Conservation (phyloP, 2,113 vertebrate species). For the Thymallus thymallus region DNA sequence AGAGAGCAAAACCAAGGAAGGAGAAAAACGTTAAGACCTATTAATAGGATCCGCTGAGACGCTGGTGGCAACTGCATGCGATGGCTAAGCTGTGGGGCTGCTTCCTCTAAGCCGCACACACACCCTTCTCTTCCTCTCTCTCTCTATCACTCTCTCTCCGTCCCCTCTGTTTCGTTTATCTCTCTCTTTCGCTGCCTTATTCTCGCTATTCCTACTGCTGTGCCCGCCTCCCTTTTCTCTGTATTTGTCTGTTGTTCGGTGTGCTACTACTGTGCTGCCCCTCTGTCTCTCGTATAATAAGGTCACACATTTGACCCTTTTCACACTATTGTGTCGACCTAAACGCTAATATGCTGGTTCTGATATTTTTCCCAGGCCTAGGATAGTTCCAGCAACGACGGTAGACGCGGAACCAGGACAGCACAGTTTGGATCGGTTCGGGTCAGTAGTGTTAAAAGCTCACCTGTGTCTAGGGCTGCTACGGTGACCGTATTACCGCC, state of each 20-base stretch:
- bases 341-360: too few species aligned
- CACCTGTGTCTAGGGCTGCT: neutral
- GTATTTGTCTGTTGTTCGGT: neutral
- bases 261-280: neutral
- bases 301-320: too few species aligned
- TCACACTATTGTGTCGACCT: too few species aligned
- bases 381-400: too few species aligned
- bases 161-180: neutral
- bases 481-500: too few species aligned
- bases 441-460: too few species aligned
- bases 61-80: conserved; percentile 52
- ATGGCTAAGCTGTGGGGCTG: conserved; percentile 28
- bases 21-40: conserved; percentile 46
- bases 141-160: neutral
- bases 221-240: neutral
- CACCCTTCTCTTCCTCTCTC: neutral
- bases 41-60: conserved; percentile 50
- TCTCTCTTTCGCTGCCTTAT: neutral
- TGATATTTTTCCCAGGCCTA: neutral
- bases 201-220: too few species aligned
- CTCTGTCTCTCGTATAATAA: neutral
- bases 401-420: too few species aligned
- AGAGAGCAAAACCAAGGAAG: neutral
- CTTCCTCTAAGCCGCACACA: conserved; percentile 37
- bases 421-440: too few species aligned